Evolutionary conservation across 2,113 vertebrate species (phyloP).

Genomic region (Hemicordylus capensis): DNA sequence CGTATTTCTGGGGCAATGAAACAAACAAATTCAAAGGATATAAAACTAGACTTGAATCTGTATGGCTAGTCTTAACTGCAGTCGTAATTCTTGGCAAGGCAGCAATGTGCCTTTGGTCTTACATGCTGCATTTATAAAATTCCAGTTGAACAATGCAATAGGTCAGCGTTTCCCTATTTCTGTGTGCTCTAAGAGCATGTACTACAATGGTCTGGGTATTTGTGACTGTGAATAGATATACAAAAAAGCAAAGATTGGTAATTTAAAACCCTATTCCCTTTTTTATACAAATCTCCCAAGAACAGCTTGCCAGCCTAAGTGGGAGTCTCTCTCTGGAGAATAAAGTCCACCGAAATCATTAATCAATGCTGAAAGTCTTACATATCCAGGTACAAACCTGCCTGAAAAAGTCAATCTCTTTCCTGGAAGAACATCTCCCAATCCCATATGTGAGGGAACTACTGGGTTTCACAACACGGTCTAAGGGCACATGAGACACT

Average conservation of each 20-base stretch:
- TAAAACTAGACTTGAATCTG: conserved; percentile 15
- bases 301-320: not conserved
- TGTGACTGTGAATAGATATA: not conserved
- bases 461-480: not conserved
- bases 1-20: conserved; percentile 22
- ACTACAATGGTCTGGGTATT: conserved; percentile 31
- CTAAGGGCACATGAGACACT: too few relatives aligned
- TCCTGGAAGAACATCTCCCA: not conserved
- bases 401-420: not conserved
- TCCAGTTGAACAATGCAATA: conserved; percentile 32
- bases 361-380: not conserved
- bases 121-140: not conserved
- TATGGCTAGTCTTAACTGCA: not conserved
- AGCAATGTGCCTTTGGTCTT: conserved; percentile 14
- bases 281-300: not conserved
- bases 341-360: not conserved
- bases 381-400: not conserved
- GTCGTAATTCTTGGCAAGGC: conserved; percentile 36
- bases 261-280: not conserved
- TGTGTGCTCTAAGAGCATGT: not conserved
- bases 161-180: not conserved
- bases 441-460: not conserved
- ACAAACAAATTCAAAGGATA: conserved; percentile 40
- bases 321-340: not conserved
- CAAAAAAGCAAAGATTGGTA: not conserved